Base-by-base conservation (phyloP, 2,888 invertebrate species). In the Lochmaea capreae region DNA sequence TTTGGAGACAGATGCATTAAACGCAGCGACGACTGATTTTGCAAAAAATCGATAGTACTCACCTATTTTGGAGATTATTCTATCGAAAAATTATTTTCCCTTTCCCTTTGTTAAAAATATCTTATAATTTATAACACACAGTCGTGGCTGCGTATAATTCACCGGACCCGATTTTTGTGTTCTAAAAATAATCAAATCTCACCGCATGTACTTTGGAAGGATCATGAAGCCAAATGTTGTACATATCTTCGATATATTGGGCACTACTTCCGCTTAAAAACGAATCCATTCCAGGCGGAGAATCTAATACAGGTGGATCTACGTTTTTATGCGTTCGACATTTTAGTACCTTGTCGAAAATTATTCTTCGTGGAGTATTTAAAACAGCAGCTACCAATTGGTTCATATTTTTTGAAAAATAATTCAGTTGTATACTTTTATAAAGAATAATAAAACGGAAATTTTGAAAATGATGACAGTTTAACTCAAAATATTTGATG, bases 161-260 rank as follows among this genome's bases (percentile, higher is more conserved):
- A 26, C 2, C 1, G 2, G 3, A 26, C 26, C 26, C 3, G 26
- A 33, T 33, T 33, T 33, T 33, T 33, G 26, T 33, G 26, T 33
- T 33, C 26, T 33, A 88, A 97, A 97, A 97, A 97, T 87, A 16
- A 43, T 58, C 33, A 42, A 16, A 63, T 14, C 70, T 70, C 58
- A 71, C 71, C 65, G 95, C 94, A 86, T 99, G 98, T 65, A 99
- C 98, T 84, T 96, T 96, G 84, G 92, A 91, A 70, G 98, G 98
- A 89, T 99, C 97, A 80, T 93, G 91, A 77, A 96, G 90, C 99
- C 99, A 99, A 67, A 96, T 90, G 87, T 96, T 95, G 89, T 98
- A 98, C 97, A 99, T 98, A 88, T 98, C 98, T 89, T 99, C 99
- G 73, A 99, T 95, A 87, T 99, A 99, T 11, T 93, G 92, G 22